phyloP scores from a whole-genome alignment of 2,797 vertebrate genomes.

The Vespertilio murinus region DNA sequence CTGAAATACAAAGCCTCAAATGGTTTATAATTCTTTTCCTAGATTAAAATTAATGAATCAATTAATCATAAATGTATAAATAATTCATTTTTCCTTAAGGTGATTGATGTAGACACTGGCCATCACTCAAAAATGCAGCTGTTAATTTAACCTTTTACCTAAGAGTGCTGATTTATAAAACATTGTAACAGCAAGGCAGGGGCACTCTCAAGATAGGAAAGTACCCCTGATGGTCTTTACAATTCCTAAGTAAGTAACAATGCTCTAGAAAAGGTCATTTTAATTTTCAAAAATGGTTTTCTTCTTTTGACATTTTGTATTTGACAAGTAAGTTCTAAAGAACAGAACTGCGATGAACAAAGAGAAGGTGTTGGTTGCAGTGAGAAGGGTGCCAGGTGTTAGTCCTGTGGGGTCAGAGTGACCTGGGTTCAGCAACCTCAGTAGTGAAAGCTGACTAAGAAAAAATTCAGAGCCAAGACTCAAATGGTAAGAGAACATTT shows the following conservation, averaged over 20 bases:
- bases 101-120: background rate
- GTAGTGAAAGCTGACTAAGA: background rate
- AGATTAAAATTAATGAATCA: slow-evolving; percentile 4
- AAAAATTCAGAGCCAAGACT: background rate
- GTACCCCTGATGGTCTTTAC: background rate
- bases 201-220: background rate
- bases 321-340: slow-evolving; percentile 18
- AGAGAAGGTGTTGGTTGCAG: background rate
- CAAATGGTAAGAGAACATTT: background rate
- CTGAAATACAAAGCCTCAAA: background rate
- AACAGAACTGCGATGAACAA: slow-evolving; percentile 4
- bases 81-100: slow-evolving; percentile 39
- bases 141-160: slow-evolving; percentile 37
- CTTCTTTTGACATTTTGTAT: background rate
- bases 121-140: slow-evolving; percentile 32
- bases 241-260: slow-evolving; percentile 21
- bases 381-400: background rate
- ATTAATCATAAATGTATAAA: slow-evolving; percentile 3
- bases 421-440: background rate
- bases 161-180: background rate
- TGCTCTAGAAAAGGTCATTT: background rate
- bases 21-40: slow-evolving; percentile 21
- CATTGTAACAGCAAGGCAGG: background rate
- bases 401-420: background rate
- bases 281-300: slow-evolving; percentile 21